Evolutionary conservation across 1,140 invertebrate species (phyloP), one percentile per base, ranked within the genome.

Genomic region (Bombus ignitus): DNA sequence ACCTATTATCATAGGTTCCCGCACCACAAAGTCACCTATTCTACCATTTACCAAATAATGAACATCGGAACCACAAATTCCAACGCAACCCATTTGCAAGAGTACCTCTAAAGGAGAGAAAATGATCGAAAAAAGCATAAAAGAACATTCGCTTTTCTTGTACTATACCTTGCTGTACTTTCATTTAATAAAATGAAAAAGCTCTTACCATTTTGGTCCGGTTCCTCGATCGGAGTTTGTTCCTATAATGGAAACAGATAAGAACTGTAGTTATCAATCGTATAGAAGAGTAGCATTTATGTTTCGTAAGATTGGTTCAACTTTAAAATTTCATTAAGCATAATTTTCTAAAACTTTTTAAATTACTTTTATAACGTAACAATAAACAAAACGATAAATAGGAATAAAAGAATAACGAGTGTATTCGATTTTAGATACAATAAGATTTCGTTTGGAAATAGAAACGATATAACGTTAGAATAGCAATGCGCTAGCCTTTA

Each of bases 51-150:
- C 96, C 94, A 98, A 97, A 95, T 99, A 99, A 94, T 99, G 98
- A 10, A 99, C 98, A 95, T 99, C 98, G 1, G 98, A 99, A 0
- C 99, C 99, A 94, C 99, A 99, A 89, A 99, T 99, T 66, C 99
- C 99, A 73, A 99, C 98, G 88, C 97, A 97, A 87, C 97, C 97
- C 97, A 99, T 99, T 85, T 97, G 96, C 13, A 99, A 90, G 15
- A 99, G 96, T 3, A 99, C 98, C 96, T 99, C 98, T 98, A 93
- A 9, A 83, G 81, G 0, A 28, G 42, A 68, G 25, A 39, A 25
- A 22, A 8, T 25, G 18, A 39, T 71, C 2, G 25, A 42, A 44
- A 25, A 22, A 39, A 25, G 12, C 10, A 22, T 28, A n/a, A 71
- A 35, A n/a, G 42, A 35, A 66, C 1, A 32, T 66, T 32, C 32